phyloP scores from a whole-genome alignment of 2,797 vertebrate genomes.

The Furcifer pardalis region DNA sequence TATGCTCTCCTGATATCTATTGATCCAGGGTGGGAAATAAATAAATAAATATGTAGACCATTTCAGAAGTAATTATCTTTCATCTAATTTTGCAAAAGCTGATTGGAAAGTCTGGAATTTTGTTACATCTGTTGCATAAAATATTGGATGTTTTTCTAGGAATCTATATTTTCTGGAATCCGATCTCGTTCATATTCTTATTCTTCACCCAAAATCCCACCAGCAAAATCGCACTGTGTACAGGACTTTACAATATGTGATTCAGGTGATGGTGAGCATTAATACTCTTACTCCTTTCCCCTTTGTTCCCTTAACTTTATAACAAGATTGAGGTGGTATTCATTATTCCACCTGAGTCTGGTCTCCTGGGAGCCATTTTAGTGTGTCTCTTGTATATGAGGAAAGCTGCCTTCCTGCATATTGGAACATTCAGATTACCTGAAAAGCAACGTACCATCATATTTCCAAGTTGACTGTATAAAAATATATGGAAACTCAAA shows the following conservation, averaged over 20 bases:
- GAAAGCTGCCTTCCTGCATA: not conserved
- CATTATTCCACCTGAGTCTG: not conserved
- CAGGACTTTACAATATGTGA: conserved; percentile 72
- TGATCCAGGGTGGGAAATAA: too few relatives aligned
- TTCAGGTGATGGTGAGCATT: conserved; percentile 74
- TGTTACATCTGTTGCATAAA: conserved; percentile 21
- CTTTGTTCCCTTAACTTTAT: not conserved
- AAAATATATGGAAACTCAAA: not conserved
- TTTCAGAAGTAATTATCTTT: not conserved
- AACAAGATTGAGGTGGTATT: not conserved
- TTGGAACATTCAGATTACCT: not conserved
- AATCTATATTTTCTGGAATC: conserved; percentile 75
- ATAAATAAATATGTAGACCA: not conserved
- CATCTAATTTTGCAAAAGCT: not conserved
- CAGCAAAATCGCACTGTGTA: conserved; percentile 75
- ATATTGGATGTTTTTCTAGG: conserved; percentile 71
- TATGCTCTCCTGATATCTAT: too few relatives aligned
- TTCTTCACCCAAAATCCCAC: conserved; percentile 87
- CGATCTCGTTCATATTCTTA: conserved; percentile 95
- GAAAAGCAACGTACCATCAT: not conserved
- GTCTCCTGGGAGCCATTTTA: not conserved
- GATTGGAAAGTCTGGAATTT: not conserved
- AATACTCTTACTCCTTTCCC: not conserved
- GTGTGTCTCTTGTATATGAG: not conserved
- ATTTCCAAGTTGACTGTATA: not conserved